Evolutionary conservation across 2,113 vertebrate species (phyloP).

Genomic region (Syrmaticus mikado): DNA sequence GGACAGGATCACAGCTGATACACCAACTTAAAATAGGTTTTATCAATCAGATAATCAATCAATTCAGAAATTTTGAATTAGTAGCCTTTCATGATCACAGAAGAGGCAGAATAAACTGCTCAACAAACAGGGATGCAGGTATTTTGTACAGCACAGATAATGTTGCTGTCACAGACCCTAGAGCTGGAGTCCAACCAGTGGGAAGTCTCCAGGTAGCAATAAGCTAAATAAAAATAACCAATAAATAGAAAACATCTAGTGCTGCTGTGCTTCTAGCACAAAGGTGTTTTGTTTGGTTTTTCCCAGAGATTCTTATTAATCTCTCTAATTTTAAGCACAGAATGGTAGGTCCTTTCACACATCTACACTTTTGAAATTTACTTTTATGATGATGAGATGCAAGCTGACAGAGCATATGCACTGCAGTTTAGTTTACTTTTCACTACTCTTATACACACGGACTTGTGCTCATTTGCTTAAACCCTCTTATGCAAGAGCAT

Average conservation of each 20-base stretch:
- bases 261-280: neutral
- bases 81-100: neutral
- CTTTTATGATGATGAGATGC: neutral
- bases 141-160: neutral
- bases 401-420: neutral
- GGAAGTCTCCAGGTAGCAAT: neutral
- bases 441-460: neutral
- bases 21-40: neutral
- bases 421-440: neutral
- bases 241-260: neutral
- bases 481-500: neutral
- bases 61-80: neutral
- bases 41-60: neutral
- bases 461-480: neutral
- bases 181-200: neutral
- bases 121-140: fast-evolving
- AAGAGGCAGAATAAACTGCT: neutral
- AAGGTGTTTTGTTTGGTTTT: neutral
- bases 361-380: neutral
- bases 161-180: neutral
- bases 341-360: neutral
- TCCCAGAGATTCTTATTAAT: neutral
- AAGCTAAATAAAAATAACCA: neutral
- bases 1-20: neutral
- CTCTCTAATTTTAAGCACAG: neutral